phyloP scores from a whole-genome alignment of 2,113 vertebrate genomes.

The Tragelaphus imberbis region DNA sequence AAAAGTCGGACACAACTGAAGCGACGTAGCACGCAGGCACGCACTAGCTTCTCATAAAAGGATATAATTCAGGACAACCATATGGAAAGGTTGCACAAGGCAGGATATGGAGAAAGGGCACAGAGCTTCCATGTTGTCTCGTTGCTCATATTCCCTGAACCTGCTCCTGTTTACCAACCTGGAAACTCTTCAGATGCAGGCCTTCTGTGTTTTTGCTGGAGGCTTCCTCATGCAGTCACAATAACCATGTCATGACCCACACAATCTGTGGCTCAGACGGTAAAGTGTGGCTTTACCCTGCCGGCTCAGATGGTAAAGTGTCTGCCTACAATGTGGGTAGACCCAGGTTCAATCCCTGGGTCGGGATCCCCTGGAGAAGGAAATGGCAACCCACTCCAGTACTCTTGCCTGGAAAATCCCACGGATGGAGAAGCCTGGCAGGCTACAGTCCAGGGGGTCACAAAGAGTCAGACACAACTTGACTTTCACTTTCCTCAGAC shows the following conservation, averaged over 20 bases:
- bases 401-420: not conserved
- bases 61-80: not conserved
- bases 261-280: not conserved
- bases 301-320: not conserved
- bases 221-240: not conserved
- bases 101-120: not conserved
- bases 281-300: not conserved
- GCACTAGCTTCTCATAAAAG: not conserved
- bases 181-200: not conserved
- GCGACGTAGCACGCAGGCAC: rapidly evolving
- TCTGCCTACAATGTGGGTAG: not conserved
- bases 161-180: not conserved
- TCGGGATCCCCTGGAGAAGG: not conserved
- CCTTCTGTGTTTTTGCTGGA: not conserved
- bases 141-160: not conserved
- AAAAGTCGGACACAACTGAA: not conserved
- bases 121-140: not conserved
- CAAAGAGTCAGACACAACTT: not conserved
- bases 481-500: not conserved
- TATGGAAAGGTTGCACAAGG: not conserved
- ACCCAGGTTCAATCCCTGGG: not conserved
- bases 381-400: not conserved
- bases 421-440: not conserved
- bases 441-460: not conserved
- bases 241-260: not conserved